Percentiles rank a stretch among this genome's conserved stretches.
Evolutionary conservation across 2,113 vertebrate species (phyloP).

Genomic region (Hucho hucho): DNA sequence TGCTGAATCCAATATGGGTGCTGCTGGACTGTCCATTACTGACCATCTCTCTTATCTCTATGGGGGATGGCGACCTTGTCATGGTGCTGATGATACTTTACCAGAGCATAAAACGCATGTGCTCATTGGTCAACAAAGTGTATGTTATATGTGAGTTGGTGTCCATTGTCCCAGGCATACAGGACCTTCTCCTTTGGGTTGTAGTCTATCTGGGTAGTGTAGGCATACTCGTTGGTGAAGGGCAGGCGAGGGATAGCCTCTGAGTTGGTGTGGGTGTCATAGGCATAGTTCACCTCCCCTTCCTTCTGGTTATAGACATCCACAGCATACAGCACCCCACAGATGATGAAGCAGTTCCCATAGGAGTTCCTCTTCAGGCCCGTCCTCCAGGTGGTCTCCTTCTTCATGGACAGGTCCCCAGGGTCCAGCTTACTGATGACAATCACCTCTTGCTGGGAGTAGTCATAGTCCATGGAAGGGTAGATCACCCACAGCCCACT

Average conservation of each 20-base stretch:
- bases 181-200: conserved; percentile 94
- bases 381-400: conserved; percentile 91
- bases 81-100: conserved; percentile 12
- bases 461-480: conserved; percentile 83
- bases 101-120: conserved; percentile 10
- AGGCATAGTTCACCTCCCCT: conserved; percentile 89
- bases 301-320: conserved; percentile 88
- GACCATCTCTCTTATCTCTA: conserved; percentile 20
- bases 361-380: conserved; percentile 87
- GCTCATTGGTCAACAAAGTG: conserved; percentile 83
- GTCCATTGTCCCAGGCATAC: conserved; percentile 97
- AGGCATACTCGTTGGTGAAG: conserved; percentile 86
- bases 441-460: conserved; percentile 88
- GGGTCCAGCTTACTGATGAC: conserved; percentile 91
- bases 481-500: conserved; percentile 98
- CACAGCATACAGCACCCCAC: conserved; percentile 91
- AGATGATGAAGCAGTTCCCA: conserved; percentile 96
- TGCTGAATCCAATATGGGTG: conserved; percentile 44
- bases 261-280: conserved; percentile 91
- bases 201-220: conserved; percentile 95
- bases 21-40: conserved; percentile 39
- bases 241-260: conserved; percentile 86
- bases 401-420: conserved; percentile 84
- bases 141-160: conserved; percentile 89
- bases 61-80: conserved; percentile 20